Base-by-base conservation (phyloP, 92 coral and sea anemone genomes). In the Blastomussa wellsi region DNA sequence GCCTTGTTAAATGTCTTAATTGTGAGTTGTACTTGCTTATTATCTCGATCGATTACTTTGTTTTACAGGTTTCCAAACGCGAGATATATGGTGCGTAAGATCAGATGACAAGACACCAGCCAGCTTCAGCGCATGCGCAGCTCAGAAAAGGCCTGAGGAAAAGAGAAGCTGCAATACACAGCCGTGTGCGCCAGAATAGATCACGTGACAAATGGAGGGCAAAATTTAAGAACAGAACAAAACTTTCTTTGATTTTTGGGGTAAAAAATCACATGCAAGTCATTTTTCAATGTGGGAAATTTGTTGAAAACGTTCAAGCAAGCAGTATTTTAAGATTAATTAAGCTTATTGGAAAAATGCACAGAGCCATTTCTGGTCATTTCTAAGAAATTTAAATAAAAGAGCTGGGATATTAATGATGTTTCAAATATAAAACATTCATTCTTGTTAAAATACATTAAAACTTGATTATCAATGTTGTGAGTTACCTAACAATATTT, bases 61-160 rank as follows among this genome's bases (percentile, higher is more conserved):
- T 28, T 44, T 17, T 4, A 2, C 82, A 91, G 92, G 92, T 24
- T 24, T 57, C 20, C 71, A 84, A 52, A 82, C 86, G 37, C 91
- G 92, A 28, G 31, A 32, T 11, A 44, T 89, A 16, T 29, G 51
- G 35, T 91, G 94, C 62, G 86, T 91, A 12, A 82, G 94, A 19
- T 67, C 76, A 15, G 94, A 91, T 74, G 94, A 91, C 85, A 81
- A 85, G 29, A 89, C 90, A 0, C 77, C 78, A 14, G 92, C 78
- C 60, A 76, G 85, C 29, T 32, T 70, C 49, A 33, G 47, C 20
- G 44, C 78, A 17, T 82, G 94, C 82, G 72, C 35, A 32, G 62
- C 74, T 5, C 52, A 59, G 42, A 17, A 24, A 55, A 91, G 39
- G 32, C 95, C 93, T 1, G 74, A 53, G 24, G 44, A 59, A 17